Base-by-base conservation (phyloP, 2,888 invertebrate species). In the Ctenicera cuprea region DNA sequence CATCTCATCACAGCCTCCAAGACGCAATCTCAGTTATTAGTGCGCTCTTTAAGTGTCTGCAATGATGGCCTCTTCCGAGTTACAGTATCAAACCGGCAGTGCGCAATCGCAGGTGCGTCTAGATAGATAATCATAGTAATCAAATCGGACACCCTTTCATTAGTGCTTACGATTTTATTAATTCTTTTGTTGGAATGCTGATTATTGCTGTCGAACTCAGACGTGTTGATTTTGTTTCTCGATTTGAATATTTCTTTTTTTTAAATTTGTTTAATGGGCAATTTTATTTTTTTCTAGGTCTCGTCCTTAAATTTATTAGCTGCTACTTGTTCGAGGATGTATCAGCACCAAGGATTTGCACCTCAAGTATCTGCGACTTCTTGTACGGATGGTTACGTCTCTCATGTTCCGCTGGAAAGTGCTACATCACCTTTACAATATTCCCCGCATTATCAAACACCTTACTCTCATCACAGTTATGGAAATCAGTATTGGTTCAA, bases 81-180 rank as follows among this genome's bases (percentile, higher is more conserved):
- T 85, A 76, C 85, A 85, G 79, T 75, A 84, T 79, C 85, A 85
- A 78, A 79, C 82, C 74, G 79, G 78, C 78, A 80, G 81, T 79
- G 85, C 86, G 85, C 86, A 86, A 82, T 77, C 86, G 83, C 87
- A 87, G 86, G 87, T 87, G 85, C 83, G 86, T 86, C 83, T 74
- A 75, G 73, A 69, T 74, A 75, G 73, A 69, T 86, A 86, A 86
- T 86, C 80, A 86, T 83, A 82, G 86, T 86, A 83, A 85, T 85
- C 82, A 81, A 66, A 75, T 78, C 77, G 74, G 82, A 83, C 83
- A 85, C 83, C 86, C 85, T 81, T 81, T 84, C 82, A 86, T 86
- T 85, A 85, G 81, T 80, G 83, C 80, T 81, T 82, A 83, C 83
- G 82, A 81, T 83, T 85, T 84, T 82, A 84, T 84, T 84, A 84